Percentiles rank a stretch among this genome's conserved stretches.
phyloP scores from a whole-genome alignment of 1,140 invertebrate genomes.

The Orius laevigatus region DNA sequence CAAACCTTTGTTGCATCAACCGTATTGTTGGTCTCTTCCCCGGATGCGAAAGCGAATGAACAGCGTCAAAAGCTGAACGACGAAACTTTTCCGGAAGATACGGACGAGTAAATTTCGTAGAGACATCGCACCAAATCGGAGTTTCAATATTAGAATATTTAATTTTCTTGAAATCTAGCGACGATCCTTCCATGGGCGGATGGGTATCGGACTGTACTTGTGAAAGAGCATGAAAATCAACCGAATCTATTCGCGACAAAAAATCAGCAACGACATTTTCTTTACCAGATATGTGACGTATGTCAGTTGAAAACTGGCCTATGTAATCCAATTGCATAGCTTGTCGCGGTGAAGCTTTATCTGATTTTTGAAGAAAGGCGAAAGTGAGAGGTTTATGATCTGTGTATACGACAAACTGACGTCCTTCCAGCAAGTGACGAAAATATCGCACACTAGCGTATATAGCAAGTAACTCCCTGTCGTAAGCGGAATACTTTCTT shows the following conservation, averaged over 20 bases:
- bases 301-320: constrained; percentile 23
- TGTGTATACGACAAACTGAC: too few species aligned
- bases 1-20: constrained; percentile 25
- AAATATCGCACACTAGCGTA: too few species aligned
- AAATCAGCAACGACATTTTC: constrained; percentile 24
- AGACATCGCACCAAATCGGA: not conserved
- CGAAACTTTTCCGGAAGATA: constrained; percentile 2
- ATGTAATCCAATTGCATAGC: constrained; percentile 23
- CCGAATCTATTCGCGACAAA: constrained; percentile 21
- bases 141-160: not conserved
- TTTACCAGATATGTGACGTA: constrained; percentile 24
- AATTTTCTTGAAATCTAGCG: not conserved
- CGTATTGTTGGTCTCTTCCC: constrained; percentile 20
- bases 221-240: constrained; percentile 6
- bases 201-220: not conserved
- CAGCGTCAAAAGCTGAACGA: not conserved
- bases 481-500: too few species aligned
- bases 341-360: constrained; percentile 22
- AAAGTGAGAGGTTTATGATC: too few species aligned
- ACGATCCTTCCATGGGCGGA: too few species aligned
- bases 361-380: constrained; percentile 22
- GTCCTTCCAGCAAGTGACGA: too few species aligned
- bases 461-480: too few species aligned
- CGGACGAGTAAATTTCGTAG: not conserved
- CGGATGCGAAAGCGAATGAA: constrained; percentile 20